These are phyloP conservation scores for Brachyalestes nurse DNA, from an alignment of 2,797 vertebrate genomes.

Conservation along the genomic window DNA sequence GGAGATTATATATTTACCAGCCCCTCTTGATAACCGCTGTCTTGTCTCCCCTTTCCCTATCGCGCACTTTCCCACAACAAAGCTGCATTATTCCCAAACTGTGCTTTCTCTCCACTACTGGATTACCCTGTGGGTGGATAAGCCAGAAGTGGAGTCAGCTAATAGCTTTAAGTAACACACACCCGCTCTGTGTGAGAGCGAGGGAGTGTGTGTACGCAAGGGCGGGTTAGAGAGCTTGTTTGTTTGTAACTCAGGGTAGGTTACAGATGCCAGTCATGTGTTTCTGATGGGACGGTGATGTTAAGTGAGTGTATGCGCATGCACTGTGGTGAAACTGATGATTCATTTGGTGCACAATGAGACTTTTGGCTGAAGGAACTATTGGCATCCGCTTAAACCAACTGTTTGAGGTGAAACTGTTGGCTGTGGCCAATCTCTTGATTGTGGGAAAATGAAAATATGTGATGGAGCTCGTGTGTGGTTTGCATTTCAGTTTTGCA, in stretches of 20 bases:
- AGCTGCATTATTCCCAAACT: conserved; percentile 60
- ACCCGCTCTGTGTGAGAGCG: conserved; percentile 25
- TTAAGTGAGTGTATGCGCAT: conserved; percentile 40
- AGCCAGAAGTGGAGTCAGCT: conserved; percentile 55
- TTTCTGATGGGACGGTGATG: conserved; percentile 49
- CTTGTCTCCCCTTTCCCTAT: conserved; percentile 58
- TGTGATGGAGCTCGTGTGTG: conserved; percentile 5
- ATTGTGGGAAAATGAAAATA: conserved; percentile 19
- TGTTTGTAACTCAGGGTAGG: conserved; percentile 38
- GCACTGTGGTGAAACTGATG: conserved; percentile 49
- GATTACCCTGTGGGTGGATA: conserved; percentile 62
- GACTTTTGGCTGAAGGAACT: conserved; percentile 39
- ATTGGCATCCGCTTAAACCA: conserved; percentile 42
- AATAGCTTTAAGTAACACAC: conserved; percentile 60
- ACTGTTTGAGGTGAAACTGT: conserved; percentile 45
- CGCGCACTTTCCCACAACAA: conserved; percentile 62
- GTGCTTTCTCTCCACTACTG: conserved; percentile 49
- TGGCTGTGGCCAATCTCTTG: conserved; percentile 39
- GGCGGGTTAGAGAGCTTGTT: conserved; percentile 41
- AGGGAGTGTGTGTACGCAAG: conserved; percentile 24
- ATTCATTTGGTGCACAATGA: conserved; percentile 49
- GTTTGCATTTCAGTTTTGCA: conserved; percentile 26
- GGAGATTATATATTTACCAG: conserved; percentile 67
- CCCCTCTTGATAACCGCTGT: conserved; percentile 62
- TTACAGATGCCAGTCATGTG: conserved; percentile 52